phyloP scores from a whole-genome alignment of 1,140 invertebrate genomes.

The Nasonia giraulti region DNA sequence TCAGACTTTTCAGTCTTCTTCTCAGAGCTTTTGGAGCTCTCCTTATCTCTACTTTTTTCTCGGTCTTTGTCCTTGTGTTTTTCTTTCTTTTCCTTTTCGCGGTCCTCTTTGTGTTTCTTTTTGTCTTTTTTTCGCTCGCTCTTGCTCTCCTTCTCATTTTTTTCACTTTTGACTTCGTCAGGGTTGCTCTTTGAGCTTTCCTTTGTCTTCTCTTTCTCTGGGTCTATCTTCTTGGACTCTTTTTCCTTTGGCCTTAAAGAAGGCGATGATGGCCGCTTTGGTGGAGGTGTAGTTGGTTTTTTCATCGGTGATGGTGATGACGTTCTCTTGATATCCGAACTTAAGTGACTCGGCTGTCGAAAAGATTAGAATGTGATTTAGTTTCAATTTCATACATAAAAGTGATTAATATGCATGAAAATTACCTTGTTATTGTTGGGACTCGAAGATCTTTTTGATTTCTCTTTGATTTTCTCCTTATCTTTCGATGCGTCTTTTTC shows the following conservation, averaged over 20 bases:
- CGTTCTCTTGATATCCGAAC: slow-evolving; percentile 62
- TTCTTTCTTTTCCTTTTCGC: slow-evolving; percentile 72
- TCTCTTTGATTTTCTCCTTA: slow-evolving; percentile 77
- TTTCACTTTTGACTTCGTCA: slow-evolving; percentile 68
- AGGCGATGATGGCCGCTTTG: slow-evolving; percentile 65
- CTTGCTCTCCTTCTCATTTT: slow-evolving; percentile 64
- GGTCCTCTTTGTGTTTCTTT: slow-evolving; percentile 74
- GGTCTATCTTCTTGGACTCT: slow-evolving; percentile 59
- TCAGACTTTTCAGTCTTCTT: slow-evolving; percentile 66
- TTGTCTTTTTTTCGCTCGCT: slow-evolving; percentile 73
- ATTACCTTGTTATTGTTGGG: slow-evolving; percentile 66
- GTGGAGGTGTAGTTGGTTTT: slow-evolving; percentile 69
- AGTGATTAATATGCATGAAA: neutral
- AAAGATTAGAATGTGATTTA: neutral
- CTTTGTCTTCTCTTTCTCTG: slow-evolving; percentile 71
- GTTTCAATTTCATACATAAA: neutral
- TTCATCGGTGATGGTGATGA: slow-evolving; percentile 60
- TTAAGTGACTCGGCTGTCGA: slow-evolving; percentile 58
- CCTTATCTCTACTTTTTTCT: slow-evolving; percentile 61
- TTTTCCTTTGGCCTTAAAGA: slow-evolving; percentile 73
- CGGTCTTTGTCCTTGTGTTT: slow-evolving; percentile 74
- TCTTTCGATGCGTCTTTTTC: slow-evolving; percentile 79
- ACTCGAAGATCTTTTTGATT: slow-evolving; percentile 79
- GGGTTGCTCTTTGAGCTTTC: slow-evolving; percentile 57
- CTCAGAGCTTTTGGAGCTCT: slow-evolving; percentile 61